Base-by-base conservation (phyloP, 1,140 invertebrate species). In the Bombus confusus region DNA sequence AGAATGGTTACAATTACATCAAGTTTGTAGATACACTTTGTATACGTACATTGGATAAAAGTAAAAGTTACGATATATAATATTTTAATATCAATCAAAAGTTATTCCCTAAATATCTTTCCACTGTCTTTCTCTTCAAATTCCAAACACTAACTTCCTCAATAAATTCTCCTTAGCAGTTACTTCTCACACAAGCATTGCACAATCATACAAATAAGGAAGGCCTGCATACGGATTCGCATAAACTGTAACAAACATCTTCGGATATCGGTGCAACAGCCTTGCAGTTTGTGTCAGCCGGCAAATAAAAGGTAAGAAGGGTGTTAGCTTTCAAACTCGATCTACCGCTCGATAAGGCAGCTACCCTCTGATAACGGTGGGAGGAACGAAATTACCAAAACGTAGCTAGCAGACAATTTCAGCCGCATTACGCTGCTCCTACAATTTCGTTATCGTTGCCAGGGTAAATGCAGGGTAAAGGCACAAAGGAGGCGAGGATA, bases 391-490 rank as follows among this genome's bases (percentile, higher is more conserved):
- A 85, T 85, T 85, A 80, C 76, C 77, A 59, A 80, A 80, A 85
- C 71, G 68, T 47, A 62, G 15, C 75, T 31, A 22, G 64, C 83
- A 79, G 83, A 85, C 83, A 85, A 80, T 85, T 85, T 85, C 52
- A 64, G 77, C 83, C 52, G 47, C 68, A 71, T 79, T 80, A 80
- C 76, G 66, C 18, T 31, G 52, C 68, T 39, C 76, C 47, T 64
- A 64, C 83, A 85, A 85, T 85, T 85, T 85, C 83, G 77, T 85
- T 85, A 85, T 85, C 83, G 83, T 73, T 79, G 57, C 76, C 39
- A 28, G 83, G 79, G 77, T 80, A 80, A 74, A 62, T 85, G 39
- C 68, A 72, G 15, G 28, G 68, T 28, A 80, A 73, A 85, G 77
- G 76, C 77, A 85, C 83, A 85, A 85, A 85, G 83, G 76, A 62